These are phyloP conservation scores for Neodontobutis hainanensis DNA, from an alignment of 2,113 vertebrate genomes.

Conservation along the genomic window DNA sequence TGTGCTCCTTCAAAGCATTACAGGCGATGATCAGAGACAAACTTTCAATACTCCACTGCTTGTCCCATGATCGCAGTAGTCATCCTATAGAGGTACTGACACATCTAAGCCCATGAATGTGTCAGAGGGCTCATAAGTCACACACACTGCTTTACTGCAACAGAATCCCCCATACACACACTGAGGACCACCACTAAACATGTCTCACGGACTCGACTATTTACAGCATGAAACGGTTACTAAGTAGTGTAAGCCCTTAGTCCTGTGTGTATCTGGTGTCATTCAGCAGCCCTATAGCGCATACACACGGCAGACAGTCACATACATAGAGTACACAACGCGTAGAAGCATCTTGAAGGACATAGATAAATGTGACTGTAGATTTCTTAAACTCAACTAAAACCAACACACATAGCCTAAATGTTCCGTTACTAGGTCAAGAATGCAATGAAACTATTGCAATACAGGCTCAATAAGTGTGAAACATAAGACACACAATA, in stretches of 20 bases:
- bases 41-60: constrained; percentile 58
- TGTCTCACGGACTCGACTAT: constrained; percentile 29
- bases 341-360: constrained; percentile 40
- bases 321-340: background rate
- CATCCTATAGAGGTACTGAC: constrained; percentile 45
- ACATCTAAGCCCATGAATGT: constrained; percentile 46
- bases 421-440: background rate
- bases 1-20: constrained; percentile 40
- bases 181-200: constrained; percentile 26
- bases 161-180: background rate
- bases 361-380: constrained; percentile 17
- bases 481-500: constrained; percentile 3
- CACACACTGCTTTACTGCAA: constrained; percentile 24
- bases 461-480: constrained; percentile 11
- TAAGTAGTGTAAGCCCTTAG: constrained; percentile 27
- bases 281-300: constrained; percentile 12
- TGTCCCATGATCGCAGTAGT: constrained; percentile 26
- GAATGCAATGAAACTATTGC: background rate
- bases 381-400: background rate
- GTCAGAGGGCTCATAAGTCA: constrained; percentile 53
- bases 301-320: constrained; percentile 3
- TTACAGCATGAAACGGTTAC: constrained; percentile 38
- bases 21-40: constrained; percentile 53
- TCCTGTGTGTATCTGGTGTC: constrained; percentile 24
- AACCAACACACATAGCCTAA: background rate